phyloP scores from a whole-genome alignment of 37 sponge, comb jelly and placozoan genomes.

The Ianthella basta region DNA sequence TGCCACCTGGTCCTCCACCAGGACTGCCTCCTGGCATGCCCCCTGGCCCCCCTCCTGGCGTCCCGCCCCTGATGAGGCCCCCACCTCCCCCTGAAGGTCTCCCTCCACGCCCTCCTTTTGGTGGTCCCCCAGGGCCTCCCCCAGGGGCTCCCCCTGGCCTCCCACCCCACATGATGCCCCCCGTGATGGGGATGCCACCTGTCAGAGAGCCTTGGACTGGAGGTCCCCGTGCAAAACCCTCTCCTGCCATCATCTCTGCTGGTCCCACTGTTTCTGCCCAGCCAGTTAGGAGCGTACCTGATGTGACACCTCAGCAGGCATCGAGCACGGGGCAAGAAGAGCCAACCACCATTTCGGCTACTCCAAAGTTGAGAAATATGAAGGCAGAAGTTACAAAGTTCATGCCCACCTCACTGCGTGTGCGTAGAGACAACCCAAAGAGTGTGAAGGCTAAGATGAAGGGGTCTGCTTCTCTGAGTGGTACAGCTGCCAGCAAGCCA shows the following conservation, averaged over 20 bases:
- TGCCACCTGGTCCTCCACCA: constrained; percentile 40
- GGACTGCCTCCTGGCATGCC: constrained; percentile 65
- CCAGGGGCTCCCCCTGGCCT: constrained; percentile 49
- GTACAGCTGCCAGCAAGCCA: neutral
- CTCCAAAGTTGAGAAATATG: constrained; percentile 87
- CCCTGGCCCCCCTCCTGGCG: constrained; percentile 35
- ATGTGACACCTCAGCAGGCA: neutral
- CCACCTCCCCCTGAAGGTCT: constrained; percentile 16
- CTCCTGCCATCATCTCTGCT: constrained; percentile 27
- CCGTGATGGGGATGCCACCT: constrained; percentile 9
- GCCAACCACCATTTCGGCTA: constrained; percentile 78
- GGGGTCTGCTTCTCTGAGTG: neutral
- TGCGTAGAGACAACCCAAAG: constrained; percentile 84
- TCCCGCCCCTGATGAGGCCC: constrained; percentile 9
- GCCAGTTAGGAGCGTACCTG: constrained; percentile 1
- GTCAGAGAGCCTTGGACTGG: neutral
- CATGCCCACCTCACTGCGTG: constrained; percentile 84
- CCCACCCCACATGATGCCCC: constrained; percentile 25
- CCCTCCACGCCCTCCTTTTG: constrained; percentile 24
- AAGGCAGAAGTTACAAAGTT: constrained; percentile 96
- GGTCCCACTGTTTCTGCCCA: constrained; percentile 10
- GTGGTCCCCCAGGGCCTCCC: constrained; percentile 6
- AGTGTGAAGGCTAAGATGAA: constrained; percentile 31
- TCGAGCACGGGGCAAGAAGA: neutral
- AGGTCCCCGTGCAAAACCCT: neutral